Conservation (phyloP, 2,888 invertebrate genomes). For the Colostygia pectinataria region DNA sequence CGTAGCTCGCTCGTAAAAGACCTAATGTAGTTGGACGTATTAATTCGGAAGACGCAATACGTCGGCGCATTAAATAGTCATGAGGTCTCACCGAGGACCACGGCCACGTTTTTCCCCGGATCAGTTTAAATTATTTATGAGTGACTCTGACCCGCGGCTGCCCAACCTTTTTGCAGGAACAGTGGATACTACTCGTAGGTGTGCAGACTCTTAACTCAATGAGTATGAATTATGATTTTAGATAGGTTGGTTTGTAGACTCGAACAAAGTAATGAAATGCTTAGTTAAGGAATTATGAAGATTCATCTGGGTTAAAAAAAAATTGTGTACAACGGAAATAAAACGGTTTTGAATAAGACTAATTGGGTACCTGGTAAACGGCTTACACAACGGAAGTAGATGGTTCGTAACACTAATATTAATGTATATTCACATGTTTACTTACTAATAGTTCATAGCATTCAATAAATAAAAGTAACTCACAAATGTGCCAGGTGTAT, state of each 20-base stretch:
- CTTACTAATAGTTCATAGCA: background rate
- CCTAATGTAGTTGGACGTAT: slow-evolving; percentile 37
- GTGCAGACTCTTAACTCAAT: slow-evolving; percentile 18
- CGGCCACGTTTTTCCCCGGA: slow-evolving; percentile 76
- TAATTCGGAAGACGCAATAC: slow-evolving; percentile 65
- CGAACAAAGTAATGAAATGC: background rate
- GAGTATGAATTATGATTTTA: slow-evolving; percentile 8
- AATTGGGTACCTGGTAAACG: too few species aligned
- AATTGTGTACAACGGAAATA: too few species aligned
- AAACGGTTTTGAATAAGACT: too few species aligned
- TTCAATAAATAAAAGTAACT: background rate
- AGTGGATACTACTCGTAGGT: slow-evolving; percentile 14
- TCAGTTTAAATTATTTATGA: slow-evolving; percentile 82
- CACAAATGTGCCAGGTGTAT: background rate
- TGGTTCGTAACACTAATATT: too few species aligned
- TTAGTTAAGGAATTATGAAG: too few species aligned
- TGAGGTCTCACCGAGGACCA: slow-evolving; percentile 57
- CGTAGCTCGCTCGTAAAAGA: slow-evolving; percentile 30
- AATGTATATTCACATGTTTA: too few species aligned
- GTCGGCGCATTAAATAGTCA: slow-evolving; percentile 69
- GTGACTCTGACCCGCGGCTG: slow-evolving; percentile 67
- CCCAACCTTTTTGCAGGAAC: slow-evolving; percentile 5
- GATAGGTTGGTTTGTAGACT: background rate
- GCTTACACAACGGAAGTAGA: too few species aligned
- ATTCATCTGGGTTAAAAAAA: too few species aligned